Evolutionary conservation across 2,797 vertebrate genomes (phyloP), one percentile per base, ranked within the genome.

Genomic region (Phataginus tetradactyla): DNA sequence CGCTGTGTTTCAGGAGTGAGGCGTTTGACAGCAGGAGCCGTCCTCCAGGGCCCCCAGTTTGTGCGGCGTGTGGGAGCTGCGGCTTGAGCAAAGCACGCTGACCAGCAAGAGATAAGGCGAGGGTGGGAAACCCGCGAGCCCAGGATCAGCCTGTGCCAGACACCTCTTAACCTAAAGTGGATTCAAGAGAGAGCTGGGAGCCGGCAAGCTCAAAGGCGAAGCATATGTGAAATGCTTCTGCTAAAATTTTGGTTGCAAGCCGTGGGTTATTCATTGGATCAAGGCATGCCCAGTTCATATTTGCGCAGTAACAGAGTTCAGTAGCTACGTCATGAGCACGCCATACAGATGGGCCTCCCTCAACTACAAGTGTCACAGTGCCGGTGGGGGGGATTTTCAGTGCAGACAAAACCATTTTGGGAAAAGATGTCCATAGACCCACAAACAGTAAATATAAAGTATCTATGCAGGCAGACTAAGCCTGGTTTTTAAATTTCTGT

Each of bases 241-340:
- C 74, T 78, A 59, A 94, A 77, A 68, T 57, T 61, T 71, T 94
- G 51, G 80, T 91, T 53, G 34, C 75, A 85, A 72, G 63, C 55
- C 49, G 23, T 86, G 80, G 63, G 45, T 79, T 87, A 45, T 81
- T 96, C 78, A 45, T 34, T 85, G 85, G 39, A 51, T 90, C 32
- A 83, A 83, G 53, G 68, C 32, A 83, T 78, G 53, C 63, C 57
- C 51, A 57, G 34, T 68, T 68, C 45, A 55, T 14, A 27, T 61
- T 18, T 79, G 64, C 11, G 13, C 42, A 78, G 15, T n/a, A 37
- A 90, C 88, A 25, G 11, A 74, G 51, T 74, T 79, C 42, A 90
- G 63, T 45, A 49, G 55, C 71, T 66, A 15, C 32, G 59, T 72
- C 83, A 63, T 27, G 32, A 92, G 42, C 66, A 4, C 45, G 3